Evolutionary conservation across 64 coral and sea anemone genomes (phyloP).

Genomic region (Stichodactyla helianthus): DNA sequence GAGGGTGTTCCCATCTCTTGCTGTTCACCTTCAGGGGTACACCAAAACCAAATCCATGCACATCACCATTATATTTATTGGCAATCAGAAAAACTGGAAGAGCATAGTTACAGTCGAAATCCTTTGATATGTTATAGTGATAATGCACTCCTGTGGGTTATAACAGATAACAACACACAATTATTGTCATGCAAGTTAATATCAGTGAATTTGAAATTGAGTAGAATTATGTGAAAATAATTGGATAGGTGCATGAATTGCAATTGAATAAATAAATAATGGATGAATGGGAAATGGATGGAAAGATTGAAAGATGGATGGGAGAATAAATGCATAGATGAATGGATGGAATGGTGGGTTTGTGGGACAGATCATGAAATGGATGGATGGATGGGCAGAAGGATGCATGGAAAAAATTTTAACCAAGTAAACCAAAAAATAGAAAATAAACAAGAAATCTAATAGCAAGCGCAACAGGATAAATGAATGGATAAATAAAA

Average conservation of each 20-base stretch:
- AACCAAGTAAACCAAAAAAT: neutral
- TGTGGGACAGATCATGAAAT: neutral
- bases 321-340: neutral
- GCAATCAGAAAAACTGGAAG: conserved; percentile 66
- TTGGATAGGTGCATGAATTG: neutral
- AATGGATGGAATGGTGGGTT: neutral
- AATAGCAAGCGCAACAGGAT: neutral
- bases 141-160: conserved; percentile 55
- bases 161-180: neutral
- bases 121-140: conserved; percentile 68
- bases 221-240: neutral
- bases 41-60: conserved; percentile 85
- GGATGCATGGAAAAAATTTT: neutral
- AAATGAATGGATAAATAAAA: neutral
- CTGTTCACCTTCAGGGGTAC: conserved; percentile 52
- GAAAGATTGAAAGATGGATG: neutral
- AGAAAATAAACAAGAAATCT: too few species aligned
- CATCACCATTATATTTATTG: conserved; percentile 40
- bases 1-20: conserved; percentile 66
- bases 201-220: neutral
- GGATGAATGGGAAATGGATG: neutral
- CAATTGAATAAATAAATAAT: neutral
- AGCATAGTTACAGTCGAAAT: conserved; percentile 75
- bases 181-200: neutral
- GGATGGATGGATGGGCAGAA: neutral